Percentiles rank a stretch among this genome's conserved stretches.
Conservation (phyloP, 2,888 invertebrate genomes). For the Trissoscelio sp. region DNA sequence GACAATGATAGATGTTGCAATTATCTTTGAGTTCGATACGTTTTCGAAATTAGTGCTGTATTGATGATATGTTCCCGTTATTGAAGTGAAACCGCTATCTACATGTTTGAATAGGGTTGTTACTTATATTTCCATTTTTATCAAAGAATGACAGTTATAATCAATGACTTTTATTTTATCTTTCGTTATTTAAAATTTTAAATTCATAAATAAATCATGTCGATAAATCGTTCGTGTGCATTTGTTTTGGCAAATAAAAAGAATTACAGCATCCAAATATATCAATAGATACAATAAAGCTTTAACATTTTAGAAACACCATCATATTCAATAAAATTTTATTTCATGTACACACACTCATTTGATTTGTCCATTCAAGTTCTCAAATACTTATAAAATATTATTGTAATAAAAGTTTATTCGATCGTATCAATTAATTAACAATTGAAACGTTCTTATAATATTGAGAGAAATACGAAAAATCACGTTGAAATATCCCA, state of each 20-base stretch:
- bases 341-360: background rate
- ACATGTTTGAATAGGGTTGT: constrained; percentile 2
- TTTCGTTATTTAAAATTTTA: constrained; percentile 4
- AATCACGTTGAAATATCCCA: too few relatives aligned
- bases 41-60: constrained; percentile 42
- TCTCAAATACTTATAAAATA: too few relatives aligned
- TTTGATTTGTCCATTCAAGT: too few relatives aligned
- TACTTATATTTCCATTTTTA: constrained; percentile 19
- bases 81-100: constrained; percentile 9
- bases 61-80: constrained; percentile 18
- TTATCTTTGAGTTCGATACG: constrained; percentile 52
- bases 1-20: constrained; percentile 60
- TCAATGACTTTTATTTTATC: constrained; percentile 8
- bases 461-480: too few relatives aligned
- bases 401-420: too few relatives aligned
- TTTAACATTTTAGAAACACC: background rate
- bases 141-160: background rate
- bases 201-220: constrained; percentile 7
- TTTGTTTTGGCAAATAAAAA: background rate
- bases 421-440: too few relatives aligned
- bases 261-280: background rate
- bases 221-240: background rate
- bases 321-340: background rate
- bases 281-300: background rate
- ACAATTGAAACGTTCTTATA: too few relatives aligned